Evolutionary conservation across 2,113 vertebrate genomes (phyloP), one percentile per base, ranked within the genome.

Genomic region (Sander lucioperca): DNA sequence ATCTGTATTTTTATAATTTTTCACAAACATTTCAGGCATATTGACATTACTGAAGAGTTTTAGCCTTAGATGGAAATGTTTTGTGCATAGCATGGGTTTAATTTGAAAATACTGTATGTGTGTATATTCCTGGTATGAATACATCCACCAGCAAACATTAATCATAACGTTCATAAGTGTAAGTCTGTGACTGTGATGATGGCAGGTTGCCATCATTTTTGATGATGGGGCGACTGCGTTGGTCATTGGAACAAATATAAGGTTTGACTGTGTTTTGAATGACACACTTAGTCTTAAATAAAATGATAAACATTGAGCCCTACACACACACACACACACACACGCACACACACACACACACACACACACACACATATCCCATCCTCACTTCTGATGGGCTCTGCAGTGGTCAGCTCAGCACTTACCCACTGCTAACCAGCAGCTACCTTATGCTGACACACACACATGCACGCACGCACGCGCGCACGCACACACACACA

Each of bases 381-480:
- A 4, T 33, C 58, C 39, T 85, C 18, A 6, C 39, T 57, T 13
- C 72, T 86, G 51, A 64, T 72, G 69, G 61, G 58, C 71, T 84
- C 81, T 84, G 81, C 84, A 84, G 82, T 81, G 86, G 68, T 85
- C 77, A 76, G 83, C 77, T 79, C 85, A 79, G 54, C 76, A 64
- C 6, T 64, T 33, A 74, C 43, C 43, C 83, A 72, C 58, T 50
- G 69, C 78, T 81, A 85, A 85, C 77, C 79, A 83, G 84, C 79
- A 83, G 84, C 83, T 43, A 83, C 66, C 83, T 71, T 87, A 43
- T 80, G 76, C 79, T 91, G 84, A 66, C 45, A 69, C 68, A 76
- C 25, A 69, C 25, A 30, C 43, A 33, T 25, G 23, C 68, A 25
- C 39, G 56, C 62, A 47, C 74, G 56, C 58, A 25, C 71, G 50